Percentiles rank a stretch among this genome's conserved stretches.
These are phyloP conservation scores for Hippocampus kuda DNA, from an alignment of 2,797 vertebrate species.

Conservation along the genomic window DNA sequence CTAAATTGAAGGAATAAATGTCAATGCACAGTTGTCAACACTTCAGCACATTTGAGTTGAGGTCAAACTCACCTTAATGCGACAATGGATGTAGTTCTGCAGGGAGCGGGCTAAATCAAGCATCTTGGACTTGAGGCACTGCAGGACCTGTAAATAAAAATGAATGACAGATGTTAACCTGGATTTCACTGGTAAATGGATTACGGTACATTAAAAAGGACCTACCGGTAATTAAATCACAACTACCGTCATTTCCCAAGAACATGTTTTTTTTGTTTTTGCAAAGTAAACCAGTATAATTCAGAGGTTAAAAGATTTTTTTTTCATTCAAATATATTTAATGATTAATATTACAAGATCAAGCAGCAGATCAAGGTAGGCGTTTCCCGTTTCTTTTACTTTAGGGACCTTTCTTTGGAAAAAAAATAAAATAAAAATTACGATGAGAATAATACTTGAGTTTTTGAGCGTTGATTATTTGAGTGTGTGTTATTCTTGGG, in stretches of 20 bases:
- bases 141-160: constrained; percentile 51
- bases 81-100: constrained; percentile 64
- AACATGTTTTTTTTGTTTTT: no score
- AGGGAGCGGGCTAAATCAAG: constrained; percentile 63
- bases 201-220: background rate
- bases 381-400: no score
- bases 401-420: no score
- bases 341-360: no score
- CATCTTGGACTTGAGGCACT: constrained; percentile 60
- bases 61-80: constrained; percentile 66
- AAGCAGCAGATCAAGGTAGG: no score
- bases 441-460: no score
- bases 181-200: background rate
- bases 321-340: no score
- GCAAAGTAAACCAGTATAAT: no score
- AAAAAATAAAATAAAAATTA: no score
- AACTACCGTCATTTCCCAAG: background rate
- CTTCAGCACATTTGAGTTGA: background rate
- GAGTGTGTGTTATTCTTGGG: no score
- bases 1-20: background rate
- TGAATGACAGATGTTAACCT: background rate
- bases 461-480: no score
- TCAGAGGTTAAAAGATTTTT: no score
- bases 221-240: background rate
- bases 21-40: background rate